These are phyloP conservation scores for Sebastes flavidus DNA, from an alignment of 2,797 vertebrate species.

Conservation along the genomic window DNA sequence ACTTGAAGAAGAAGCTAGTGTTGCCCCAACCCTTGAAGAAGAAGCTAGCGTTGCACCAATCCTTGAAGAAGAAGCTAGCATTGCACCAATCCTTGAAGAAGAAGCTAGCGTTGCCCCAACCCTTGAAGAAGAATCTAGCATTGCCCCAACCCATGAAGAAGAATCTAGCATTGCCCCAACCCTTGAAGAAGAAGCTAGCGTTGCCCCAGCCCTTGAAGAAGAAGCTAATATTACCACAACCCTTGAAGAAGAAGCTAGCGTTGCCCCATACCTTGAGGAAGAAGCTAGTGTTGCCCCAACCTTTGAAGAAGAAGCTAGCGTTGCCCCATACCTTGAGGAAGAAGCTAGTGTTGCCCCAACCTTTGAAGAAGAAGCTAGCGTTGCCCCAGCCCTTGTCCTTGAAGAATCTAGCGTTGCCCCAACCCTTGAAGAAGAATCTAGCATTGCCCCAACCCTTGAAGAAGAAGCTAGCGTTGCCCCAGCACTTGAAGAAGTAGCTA, in stretches of 20 bases:
- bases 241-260: too few species aligned
- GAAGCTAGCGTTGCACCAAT: not conserved
- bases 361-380: not conserved
- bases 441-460: not conserved
- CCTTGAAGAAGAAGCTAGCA: conserved; percentile 4
- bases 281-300: accelerated
- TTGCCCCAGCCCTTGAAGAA: not conserved
- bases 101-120: not conserved
- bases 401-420: not conserved
- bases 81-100: not conserved
- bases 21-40: conserved; percentile 1
- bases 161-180: not conserved
- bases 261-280: too few species aligned
- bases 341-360: not conserved
- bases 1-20: not conserved
- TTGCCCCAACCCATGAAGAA: not conserved
- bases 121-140: not conserved
- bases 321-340: not conserved
- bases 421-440: not conserved
- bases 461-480: not conserved
- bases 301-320: too few species aligned
- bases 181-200: not conserved
- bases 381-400: not conserved
- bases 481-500: too few species aligned
- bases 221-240: not conserved